Evolutionary conservation across 1,140 invertebrate genomes (phyloP), one percentile per base, ranked within the genome.

Genomic region (Gryllus bimaculatus): DNA sequence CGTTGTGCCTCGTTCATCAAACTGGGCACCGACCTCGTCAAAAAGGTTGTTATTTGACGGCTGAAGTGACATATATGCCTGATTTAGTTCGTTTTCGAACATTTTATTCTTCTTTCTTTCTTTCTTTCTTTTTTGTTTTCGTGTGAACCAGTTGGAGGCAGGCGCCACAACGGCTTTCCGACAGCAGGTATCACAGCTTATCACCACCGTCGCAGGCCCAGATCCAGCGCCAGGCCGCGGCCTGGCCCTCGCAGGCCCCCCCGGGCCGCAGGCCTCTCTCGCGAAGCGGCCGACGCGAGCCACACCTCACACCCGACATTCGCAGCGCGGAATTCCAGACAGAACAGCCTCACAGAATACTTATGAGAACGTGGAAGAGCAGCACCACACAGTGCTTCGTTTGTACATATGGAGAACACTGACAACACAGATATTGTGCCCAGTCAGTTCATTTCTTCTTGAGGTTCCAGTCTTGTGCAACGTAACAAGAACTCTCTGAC

Each of bases 401-500:
- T 66, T 66, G 54, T 66, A 66, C 54, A 66, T 66, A 66, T 18
- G 54, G 54, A 66, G 54, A 66, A 66, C 54, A 66, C 54, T 66
- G 54, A 66, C 54, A 66, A 18, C 54, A 66, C 54, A 66, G 54
- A 66, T 18, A 66, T 66, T 66, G 54, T 13, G 54, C 18, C 18
- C 54, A 66, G 54, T 66, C 54, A 66, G 54, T 66, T 66, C 54
- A 66, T 66, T 66, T 66, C 54, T 66, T 66, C 54, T 66, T 66
- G 54, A 66, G 54, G 54, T 66, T 66, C 54, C 54, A 66, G 54
- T 66, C 54, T 66, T 66, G 54, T 66, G 54, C 54, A 66, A 66
- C 54, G 18, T 13, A 66, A 10, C 54, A 66, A 66, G 54, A 66
- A 18, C 54, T 18, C 18, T 66, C 54, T 10, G 18, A 39, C 26